Base-by-base conservation (phyloP, 2,113 vertebrate species). In the Bambusicola thoracicus region DNA sequence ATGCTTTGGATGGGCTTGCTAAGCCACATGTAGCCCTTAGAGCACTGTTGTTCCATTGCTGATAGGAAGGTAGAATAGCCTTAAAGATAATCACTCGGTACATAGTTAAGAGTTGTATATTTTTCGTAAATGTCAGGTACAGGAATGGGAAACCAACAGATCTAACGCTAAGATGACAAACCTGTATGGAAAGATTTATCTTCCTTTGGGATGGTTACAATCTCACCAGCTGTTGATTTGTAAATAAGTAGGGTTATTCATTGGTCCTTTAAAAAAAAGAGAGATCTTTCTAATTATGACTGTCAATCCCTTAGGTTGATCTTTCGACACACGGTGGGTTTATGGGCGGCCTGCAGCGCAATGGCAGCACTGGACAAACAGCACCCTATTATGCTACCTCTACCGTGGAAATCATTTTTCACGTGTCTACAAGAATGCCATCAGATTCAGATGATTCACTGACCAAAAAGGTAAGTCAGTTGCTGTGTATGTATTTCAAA, bases 381-480 rank as follows among this genome's bases (percentile, higher is more conserved):
- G 99, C 99, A 8, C 99, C 99, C 41, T 99, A 99, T 96, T 99
- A 99, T 2, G 99, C 99, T 97, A 99, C 99, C 97, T 99, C 99
- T 43, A 99, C 99, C 0, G 98, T 99, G 97, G 99, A 99, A 97
- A 98, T 98, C 16, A 99, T 99, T 96, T 99, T 99, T 96, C 99
- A 99, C 2, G 99, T 99, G 73, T 99, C 99, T 58, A 99, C 99
- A 1, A 98, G 99, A n/a, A 99, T 99, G 99, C 98, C 99, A 1
- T 99, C 99, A 3, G 98, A 99, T 94, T 99, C 99, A 1, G 98
- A 99, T 6, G 99, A 99, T 91, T 98, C 98, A 1, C 98, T 99
- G 94, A 99, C 99, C 94, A 99, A 99, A 98, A 99, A 99, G 98
- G 99, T 99, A 97, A 76, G 27, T 32, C 1, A 14, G 30, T 12